These are phyloP conservation scores for Melinopterus prodromus DNA, from an alignment of 2,888 invertebrate genomes.

Conservation along the genomic window DNA sequence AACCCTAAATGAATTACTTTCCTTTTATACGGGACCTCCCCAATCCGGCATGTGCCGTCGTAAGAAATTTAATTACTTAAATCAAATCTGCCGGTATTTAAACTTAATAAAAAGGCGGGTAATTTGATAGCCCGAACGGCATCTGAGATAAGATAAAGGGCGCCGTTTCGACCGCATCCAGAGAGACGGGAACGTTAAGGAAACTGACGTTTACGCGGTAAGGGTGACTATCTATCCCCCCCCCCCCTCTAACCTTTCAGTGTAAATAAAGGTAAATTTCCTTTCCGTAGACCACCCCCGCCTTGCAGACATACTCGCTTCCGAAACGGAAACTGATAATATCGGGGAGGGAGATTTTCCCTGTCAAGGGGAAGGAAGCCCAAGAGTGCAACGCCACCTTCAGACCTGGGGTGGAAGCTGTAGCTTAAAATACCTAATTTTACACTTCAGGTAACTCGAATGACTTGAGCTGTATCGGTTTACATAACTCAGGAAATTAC, in stretches of 20 bases:
- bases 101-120: not conserved
- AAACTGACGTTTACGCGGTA: constrained; percentile 22
- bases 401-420: constrained; percentile 14
- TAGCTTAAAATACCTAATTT: constrained; percentile 30
- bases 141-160: not conserved
- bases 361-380: not conserved
- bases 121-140: not conserved
- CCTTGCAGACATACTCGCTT: not conserved
- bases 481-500: constrained; percentile 4
- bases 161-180: not conserved
- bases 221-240: not conserved
- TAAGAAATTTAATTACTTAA: constrained; percentile 4
- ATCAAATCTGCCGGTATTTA: not conserved
- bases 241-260: constrained; percentile 6
- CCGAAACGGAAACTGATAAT: constrained; percentile 13
- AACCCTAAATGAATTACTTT: not conserved
- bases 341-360: constrained; percentile 6
- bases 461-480: constrained; percentile 4
- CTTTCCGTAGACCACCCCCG: not conserved
- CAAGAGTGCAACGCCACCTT: not conserved
- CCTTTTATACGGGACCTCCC: not conserved
- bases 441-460: constrained; percentile 27
- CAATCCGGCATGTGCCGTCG: constrained; percentile 4
- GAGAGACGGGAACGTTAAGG: not conserved
- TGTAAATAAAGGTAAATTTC: constrained; percentile 21